phyloP scores from a whole-genome alignment of 2,113 vertebrate species.

The Bothrops jararaca region DNA sequence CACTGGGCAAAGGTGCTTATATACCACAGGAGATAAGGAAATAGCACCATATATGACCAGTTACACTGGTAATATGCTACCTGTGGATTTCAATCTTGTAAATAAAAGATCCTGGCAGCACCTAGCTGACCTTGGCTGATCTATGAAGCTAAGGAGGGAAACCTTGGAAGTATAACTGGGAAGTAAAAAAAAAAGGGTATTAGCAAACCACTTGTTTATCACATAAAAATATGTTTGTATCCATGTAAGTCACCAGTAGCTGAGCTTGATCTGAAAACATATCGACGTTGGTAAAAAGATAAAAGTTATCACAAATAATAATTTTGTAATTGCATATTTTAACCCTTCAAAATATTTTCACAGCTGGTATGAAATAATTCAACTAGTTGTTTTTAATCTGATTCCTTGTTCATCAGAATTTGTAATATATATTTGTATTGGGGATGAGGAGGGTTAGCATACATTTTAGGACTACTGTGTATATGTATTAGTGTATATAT shows the following conservation, averaged over 20 bases:
- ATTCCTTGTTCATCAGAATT: neutral
- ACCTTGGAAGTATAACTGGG: neutral
- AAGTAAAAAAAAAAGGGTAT: neutral
- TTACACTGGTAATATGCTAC: neutral
- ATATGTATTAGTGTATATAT: neutral
- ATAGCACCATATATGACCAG: constrained; percentile 11
- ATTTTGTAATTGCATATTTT: neutral
- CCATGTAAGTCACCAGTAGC: neutral
- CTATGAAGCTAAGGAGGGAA: neutral
- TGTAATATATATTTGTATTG: neutral
- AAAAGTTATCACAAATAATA: neutral
- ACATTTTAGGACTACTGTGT: neutral
- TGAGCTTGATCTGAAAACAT: neutral
- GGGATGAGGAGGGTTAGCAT: neutral
- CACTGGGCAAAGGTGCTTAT: neutral
- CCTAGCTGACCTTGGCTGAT: neutral
- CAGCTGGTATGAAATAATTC: neutral
- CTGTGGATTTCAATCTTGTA: neutral
- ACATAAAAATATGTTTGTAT: neutral
- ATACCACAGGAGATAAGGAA: neutral
- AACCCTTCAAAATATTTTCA: neutral
- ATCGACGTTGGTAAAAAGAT: neutral
- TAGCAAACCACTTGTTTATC: neutral
- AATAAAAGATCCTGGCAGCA: neutral
- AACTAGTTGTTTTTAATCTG: neutral